Base-by-base conservation (phyloP, 2,888 invertebrate genomes). In the Linnaemya vulpina region DNA sequence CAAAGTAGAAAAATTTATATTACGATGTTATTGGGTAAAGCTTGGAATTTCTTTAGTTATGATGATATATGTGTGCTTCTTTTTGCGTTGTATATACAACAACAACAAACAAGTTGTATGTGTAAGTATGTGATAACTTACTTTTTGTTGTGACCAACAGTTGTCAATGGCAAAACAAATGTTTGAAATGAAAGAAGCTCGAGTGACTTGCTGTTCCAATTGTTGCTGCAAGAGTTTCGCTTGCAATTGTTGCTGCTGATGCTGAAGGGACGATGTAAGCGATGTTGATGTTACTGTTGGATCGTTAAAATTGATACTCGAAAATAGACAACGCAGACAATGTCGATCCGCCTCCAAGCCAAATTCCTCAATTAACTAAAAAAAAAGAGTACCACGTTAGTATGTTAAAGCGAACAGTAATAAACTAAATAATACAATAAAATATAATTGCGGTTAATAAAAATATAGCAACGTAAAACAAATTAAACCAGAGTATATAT, bases 321-420 rank as follows among this genome's bases (percentile, higher is more conserved):
- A 96, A 93, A 98, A 96, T 93, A 98, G 95, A 94, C 97, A 97
- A 94, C 97, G 97, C 94, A 98, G 95, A 93, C 98, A 95, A 95
- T 98, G 98, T 94, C 98, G 96, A 94, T 98, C 98, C 94, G 98
- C 98, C 95, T 98, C 98, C 94, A 97, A 95, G 93, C 98, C 98
- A 95, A 97, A 96, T 92, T 95, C 94, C 94, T 95, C 95, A 91
- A 98, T 96, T 93, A 98, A 95, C 98, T 98, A 20, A 46, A 60
- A 63, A 67, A 62, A n/a, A 30, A 22, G 49, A 22, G 22, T 30
- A 30, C 30, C 30, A 63, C 8, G 8, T 40, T 38, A 40, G 11
- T 22, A 63, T 43, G 7, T 20, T 5, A 15, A 22, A 63, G 5
- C 11, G 8, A 62, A 13, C 13, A 63, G 20, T 43, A 11, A 22